A percentile compares a stretch with the other conserved stretches of the same genome.
Conservation (phyloP, 2,113 vertebrate species). For the Mormyrus lacerda region DNA sequence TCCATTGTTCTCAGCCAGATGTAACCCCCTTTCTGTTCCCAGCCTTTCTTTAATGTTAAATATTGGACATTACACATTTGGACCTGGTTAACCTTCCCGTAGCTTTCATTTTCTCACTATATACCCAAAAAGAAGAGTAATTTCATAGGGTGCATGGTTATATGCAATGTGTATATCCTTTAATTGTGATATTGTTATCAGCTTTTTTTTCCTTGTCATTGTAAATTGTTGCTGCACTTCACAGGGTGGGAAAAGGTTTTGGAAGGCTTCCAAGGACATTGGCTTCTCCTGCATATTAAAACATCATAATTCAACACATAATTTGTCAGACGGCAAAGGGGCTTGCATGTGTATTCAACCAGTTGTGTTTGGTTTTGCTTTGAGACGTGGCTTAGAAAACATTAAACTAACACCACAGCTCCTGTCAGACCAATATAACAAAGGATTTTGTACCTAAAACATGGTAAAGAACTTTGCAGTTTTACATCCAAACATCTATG, state of each 20-base stretch:
- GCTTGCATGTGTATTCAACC: not conserved
- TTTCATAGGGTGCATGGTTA: not conserved
- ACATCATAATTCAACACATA: not conserved
- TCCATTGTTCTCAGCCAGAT: not conserved
- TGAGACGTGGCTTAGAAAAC: not conserved
- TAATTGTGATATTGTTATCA: not conserved
- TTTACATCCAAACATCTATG: not conserved
- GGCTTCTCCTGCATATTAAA: not conserved
- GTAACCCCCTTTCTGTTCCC: not conserved
- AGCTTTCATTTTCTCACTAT: not conserved
- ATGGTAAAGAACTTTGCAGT: not conserved
- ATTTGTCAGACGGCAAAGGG: not conserved
- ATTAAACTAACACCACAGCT: not conserved
- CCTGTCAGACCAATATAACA: not conserved
- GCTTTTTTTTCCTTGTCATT: not conserved
- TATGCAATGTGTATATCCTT: not conserved
- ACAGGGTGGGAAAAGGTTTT: not conserved
- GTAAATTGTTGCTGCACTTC: not conserved
- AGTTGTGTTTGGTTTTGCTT: not conserved
- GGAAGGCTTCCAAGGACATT: not conserved
- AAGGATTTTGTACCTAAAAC: not conserved
- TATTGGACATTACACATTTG: not conserved
- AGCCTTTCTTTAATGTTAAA: not conserved
- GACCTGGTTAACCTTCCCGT: not conserved
- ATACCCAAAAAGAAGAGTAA: not conserved